Evolutionary conservation across 2,888 invertebrate genomes (phyloP).

Genomic region (Mesodorylaimus sp.): DNA sequence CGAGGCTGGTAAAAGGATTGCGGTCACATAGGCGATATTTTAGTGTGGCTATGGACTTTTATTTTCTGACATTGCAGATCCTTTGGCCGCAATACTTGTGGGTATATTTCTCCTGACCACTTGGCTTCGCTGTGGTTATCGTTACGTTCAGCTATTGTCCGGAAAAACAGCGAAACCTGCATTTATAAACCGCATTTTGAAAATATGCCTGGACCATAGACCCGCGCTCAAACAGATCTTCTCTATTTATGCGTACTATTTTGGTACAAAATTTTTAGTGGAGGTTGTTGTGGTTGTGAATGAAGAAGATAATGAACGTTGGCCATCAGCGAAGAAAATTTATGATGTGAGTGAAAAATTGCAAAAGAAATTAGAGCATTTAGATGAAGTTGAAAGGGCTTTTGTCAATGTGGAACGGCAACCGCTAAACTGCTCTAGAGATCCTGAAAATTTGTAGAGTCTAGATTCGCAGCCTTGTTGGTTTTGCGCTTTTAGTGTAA

Average conservation of each 20-base stretch:
- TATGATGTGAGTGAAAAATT: slow-evolving; percentile 32
- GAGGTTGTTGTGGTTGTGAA: slow-evolving; percentile 31
- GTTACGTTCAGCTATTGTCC: slow-evolving; percentile 23
- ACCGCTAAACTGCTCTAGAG: too few relatives aligned
- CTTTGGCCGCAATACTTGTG: too few relatives aligned
- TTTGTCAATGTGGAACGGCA: too few relatives aligned
- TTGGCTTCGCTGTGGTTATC: too few relatives aligned
- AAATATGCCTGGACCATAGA: slow-evolving; percentile 25
- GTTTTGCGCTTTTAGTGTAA: too few relatives aligned
- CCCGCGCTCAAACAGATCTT: slow-evolving; percentile 29
- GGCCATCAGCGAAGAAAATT: slow-evolving; percentile 31
- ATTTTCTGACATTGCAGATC: too few relatives aligned
- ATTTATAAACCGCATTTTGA: slow-evolving; percentile 20
- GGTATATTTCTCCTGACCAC: too few relatives aligned
- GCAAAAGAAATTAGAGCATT: slow-evolving; percentile 33
- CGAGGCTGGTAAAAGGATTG: too few relatives aligned
- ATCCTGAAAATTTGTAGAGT: too few relatives aligned
- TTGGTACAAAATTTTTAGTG: slow-evolving; percentile 33
- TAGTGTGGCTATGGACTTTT: too few relatives aligned
- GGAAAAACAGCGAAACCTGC: slow-evolving; percentile 23
- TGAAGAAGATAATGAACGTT: slow-evolving; percentile 31
- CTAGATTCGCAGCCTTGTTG: too few relatives aligned
- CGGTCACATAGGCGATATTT: too few relatives aligned
- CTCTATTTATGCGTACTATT: slow-evolving; percentile 37
- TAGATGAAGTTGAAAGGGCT: slow-evolving; percentile 32